Base-by-base conservation (phyloP, 64 coral and sea anemone species). In the Pocillopora verrucosa region DNA sequence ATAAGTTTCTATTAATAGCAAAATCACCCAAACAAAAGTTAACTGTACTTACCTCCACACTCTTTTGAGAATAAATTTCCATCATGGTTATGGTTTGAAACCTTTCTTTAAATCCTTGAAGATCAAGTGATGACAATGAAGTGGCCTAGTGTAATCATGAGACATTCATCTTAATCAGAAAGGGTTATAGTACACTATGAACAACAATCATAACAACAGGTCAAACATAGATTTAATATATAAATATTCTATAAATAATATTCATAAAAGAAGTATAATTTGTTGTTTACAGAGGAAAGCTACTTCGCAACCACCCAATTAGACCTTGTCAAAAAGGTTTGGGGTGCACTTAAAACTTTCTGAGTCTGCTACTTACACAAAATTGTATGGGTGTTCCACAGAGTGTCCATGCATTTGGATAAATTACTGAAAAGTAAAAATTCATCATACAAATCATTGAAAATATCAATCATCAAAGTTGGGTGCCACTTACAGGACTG, bases 41-140 rank as follows among this genome's bases (percentile, higher is more conserved):
- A 24, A 24, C 2, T 30, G 30, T 70, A 77, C 75, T 77, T 56
- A 77, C 75, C 7, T 77, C 75, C 45, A 56, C n/a, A 57, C 75
- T 77, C 19, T 77, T 77, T 11, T 16, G 16, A 77, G 75, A 77
- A 77, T 77, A 77, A 10, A 56, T 7, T 77, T 41, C 22, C 75
- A 77, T 77, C 15, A 22, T 36, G 20, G 75, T 77, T 51, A 77
- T 77, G 37, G 75, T 77, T 77, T 77, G 75, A 56, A 77, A 45
- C 37, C 19, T 77, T 57, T 56, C 75, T 77, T 56, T 56, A 19
- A 22, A 10, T 56, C 41, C 75, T 10, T 56, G 75, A 36, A 20
- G 16, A 56, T 20, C 19, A 51, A 36, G 75, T 2, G 22, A 20
- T 77, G 20, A n/a, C 7, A 5, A 9, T 77, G 38, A 20, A 11